phyloP scores from a whole-genome alignment of 2,797 vertebrate genomes.

The Cirrhinus mrigala region DNA sequence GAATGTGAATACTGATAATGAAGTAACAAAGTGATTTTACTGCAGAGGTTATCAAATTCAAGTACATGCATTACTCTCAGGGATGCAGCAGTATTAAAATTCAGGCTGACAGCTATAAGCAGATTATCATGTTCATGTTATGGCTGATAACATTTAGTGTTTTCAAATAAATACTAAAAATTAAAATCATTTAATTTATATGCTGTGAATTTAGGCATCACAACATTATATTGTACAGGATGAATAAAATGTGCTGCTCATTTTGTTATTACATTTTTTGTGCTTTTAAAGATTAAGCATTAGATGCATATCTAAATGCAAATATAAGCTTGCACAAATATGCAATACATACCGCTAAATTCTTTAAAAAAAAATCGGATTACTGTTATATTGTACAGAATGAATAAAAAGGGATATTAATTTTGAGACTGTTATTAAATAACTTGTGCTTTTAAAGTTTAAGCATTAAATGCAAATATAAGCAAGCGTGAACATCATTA shows the following conservation, averaged over 20 bases:
- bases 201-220: not conserved
- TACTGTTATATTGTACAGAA: not conserved
- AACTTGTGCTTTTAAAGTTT: no score
- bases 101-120: not conserved
- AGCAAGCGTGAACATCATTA: not conserved
- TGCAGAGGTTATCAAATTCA: not conserved
- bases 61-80: not conserved
- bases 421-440: not conserved
- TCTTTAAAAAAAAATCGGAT: no score
- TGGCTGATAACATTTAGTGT: not conserved
- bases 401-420: not conserved
- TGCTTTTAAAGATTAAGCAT: not conserved
- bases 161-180: not conserved
- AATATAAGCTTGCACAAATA: not conserved
- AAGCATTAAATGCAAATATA: no score
- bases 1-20: not conserved
- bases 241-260: not conserved
- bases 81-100: not conserved
- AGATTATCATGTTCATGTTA: not conserved
- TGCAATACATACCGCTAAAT: not conserved
- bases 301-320: not conserved
- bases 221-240: not conserved
- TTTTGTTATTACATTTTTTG: no score
- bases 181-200: not conserved
- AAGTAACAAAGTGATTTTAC: not conserved